Evolutionary conservation across 2,888 invertebrate genomes (phyloP).

Genomic region (Pollenia griseotomentosa): DNA sequence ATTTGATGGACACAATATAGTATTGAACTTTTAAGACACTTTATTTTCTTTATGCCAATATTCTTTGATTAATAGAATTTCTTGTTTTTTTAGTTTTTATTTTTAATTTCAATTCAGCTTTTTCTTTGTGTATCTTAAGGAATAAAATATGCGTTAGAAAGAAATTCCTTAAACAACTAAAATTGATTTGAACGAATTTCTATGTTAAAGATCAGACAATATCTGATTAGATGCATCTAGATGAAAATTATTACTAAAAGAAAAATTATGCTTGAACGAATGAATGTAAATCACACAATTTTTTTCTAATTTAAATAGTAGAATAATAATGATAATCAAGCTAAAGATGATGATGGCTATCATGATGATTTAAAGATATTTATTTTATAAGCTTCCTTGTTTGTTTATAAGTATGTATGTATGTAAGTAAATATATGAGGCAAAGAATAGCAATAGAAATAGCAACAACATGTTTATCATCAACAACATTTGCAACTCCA

Average conservation of each 20-base stretch:
- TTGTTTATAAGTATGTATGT: constrained; percentile 48
- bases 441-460: no score
- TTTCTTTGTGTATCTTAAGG: background rate
- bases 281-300: constrained; percentile 55
- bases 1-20: constrained; percentile 57
- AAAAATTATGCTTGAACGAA: constrained; percentile 39
- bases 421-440: background rate
- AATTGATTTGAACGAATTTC: constrained; percentile 74
- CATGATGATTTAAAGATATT: constrained; percentile 63
- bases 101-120: constrained; percentile 32
- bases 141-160: constrained; percentile 51
- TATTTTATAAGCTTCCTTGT: constrained; percentile 72
- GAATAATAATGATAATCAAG: constrained; percentile 46
- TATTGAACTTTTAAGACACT: constrained; percentile 60
- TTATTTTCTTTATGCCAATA: constrained; percentile 59
- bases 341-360: constrained; percentile 44
- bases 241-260: constrained; percentile 18
- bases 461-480: constrained; percentile 62
- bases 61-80: constrained; percentile 57
- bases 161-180: constrained; percentile 64
- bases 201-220: constrained; percentile 70
- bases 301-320: constrained; percentile 9
- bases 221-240: constrained; percentile 67
- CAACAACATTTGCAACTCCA: constrained; percentile 61
- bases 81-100: constrained; percentile 5